Conservation (phyloP, 1,140 invertebrate species). For the Lasioglossum baleicum region DNA sequence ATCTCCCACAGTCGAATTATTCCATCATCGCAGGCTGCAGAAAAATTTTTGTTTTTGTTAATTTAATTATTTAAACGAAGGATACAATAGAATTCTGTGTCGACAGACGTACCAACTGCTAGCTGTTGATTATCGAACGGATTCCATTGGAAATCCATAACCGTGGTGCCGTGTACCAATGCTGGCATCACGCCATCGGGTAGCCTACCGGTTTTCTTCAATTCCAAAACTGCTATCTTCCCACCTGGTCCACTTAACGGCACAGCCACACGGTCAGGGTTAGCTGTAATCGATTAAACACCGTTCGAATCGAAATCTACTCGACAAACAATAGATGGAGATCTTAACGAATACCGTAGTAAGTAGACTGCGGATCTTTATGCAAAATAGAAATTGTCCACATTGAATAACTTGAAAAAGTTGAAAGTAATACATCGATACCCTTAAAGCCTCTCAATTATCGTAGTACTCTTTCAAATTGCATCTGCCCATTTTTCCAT, state of each 20-base stretch:
- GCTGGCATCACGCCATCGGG: slow-evolving; percentile 91
- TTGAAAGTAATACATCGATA: too few relatives aligned
- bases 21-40: slow-evolving; percentile 92
- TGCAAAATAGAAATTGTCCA: too few relatives aligned
- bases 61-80: background rate
- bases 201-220: slow-evolving; percentile 88
- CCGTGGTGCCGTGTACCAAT: slow-evolving; percentile 91
- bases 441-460: too few relatives aligned
- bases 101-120: slow-evolving; percentile 85
- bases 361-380: too few relatives aligned
- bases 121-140: slow-evolving; percentile 91
- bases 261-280: slow-evolving; percentile 91
- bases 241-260: slow-evolving; percentile 93
- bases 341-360: slow-evolving; percentile 3
- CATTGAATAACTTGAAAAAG: too few relatives aligned
- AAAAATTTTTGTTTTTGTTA: background rate
- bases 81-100: slow-evolving; percentile 22
- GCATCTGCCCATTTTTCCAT: too few relatives aligned
- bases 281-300: slow-evolving; percentile 82
- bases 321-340: background rate
- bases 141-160: slow-evolving; percentile 97
- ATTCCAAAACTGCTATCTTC: slow-evolving; percentile 92
- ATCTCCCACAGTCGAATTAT: slow-evolving; percentile 92
- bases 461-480: too few relatives aligned
- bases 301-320: background rate